phyloP scores from a whole-genome alignment of 2,797 vertebrate genomes.

The Hephaestus fuliginosus region DNA sequence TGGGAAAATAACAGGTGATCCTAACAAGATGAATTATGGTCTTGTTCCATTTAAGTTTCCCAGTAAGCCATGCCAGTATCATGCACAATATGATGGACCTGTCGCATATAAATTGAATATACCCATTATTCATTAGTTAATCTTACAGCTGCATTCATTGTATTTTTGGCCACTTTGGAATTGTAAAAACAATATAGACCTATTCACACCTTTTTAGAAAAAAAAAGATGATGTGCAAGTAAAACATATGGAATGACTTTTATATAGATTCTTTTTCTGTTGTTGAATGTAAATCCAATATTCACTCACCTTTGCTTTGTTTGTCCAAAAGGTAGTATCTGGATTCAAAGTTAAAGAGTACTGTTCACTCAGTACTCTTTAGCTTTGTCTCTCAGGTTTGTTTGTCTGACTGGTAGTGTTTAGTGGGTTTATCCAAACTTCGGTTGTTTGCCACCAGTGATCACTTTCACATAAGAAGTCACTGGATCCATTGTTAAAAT shows the following conservation, averaged over 20 bases:
- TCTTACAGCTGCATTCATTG: neutral
- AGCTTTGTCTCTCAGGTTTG: neutral
- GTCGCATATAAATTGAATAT: neutral
- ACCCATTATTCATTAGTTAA: neutral
- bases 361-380: no score
- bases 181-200: neutral
- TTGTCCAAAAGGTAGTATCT: neutral
- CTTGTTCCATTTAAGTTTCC: constrained; percentile 11
- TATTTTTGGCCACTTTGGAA: neutral
- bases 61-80: neutral
- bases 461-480: neutral
- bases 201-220: no score
- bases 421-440: constrained; percentile 10
- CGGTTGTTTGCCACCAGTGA: neutral
- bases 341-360: no score
- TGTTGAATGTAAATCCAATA: neutral
- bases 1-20: constrained; percentile 9
- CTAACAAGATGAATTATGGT: neutral
- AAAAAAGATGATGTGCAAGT: neutral
- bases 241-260: neutral
- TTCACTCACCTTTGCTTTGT: neutral
- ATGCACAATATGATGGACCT: neutral
- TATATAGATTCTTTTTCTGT: constrained; percentile 5
- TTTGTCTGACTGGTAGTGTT: neutral
- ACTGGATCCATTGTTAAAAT: neutral